These are phyloP conservation scores for Bujurquina vittata DNA, from an alignment of 2,113 vertebrate genomes.

Conservation along the genomic window DNA sequence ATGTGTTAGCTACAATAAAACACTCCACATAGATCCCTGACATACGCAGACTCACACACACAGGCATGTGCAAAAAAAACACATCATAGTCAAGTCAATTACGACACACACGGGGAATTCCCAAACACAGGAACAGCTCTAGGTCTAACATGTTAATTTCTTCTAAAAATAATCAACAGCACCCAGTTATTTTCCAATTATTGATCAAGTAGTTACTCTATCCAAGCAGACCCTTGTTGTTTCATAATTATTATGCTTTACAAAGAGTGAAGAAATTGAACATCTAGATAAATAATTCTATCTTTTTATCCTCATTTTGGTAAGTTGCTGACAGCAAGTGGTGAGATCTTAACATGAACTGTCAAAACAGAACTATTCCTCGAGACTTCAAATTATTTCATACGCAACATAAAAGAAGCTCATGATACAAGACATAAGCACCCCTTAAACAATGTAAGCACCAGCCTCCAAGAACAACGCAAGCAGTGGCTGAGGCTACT, in stretches of 20 bases:
- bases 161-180: constrained; percentile 9
- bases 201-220: background rate
- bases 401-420: constrained; percentile 37
- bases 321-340: constrained; percentile 9
- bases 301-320: constrained; percentile 4
- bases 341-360: constrained; percentile 16
- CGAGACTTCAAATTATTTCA: constrained; percentile 24
- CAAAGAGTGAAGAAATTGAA: background rate
- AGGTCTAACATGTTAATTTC: constrained; percentile 15
- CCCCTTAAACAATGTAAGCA: constrained; percentile 45
- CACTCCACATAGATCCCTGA: constrained; percentile 49
- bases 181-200: background rate
- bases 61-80: background rate
- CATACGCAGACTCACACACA: constrained; percentile 25
- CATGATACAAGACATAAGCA: constrained; percentile 54
- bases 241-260: background rate
- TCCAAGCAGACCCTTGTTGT: background rate
- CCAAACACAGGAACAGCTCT: constrained; percentile 4
- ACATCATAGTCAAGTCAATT: constrained; percentile 12
- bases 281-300: background rate
- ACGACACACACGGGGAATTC: constrained; percentile 32
- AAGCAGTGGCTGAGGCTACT: constrained; percentile 53
- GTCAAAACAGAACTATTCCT: constrained; percentile 14
- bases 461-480: constrained; percentile 42
- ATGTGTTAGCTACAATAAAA: constrained; percentile 79